These are phyloP conservation scores for Sisyra nigra DNA, from an alignment of 2,888 invertebrate genomes.

Conservation along the genomic window DNA sequence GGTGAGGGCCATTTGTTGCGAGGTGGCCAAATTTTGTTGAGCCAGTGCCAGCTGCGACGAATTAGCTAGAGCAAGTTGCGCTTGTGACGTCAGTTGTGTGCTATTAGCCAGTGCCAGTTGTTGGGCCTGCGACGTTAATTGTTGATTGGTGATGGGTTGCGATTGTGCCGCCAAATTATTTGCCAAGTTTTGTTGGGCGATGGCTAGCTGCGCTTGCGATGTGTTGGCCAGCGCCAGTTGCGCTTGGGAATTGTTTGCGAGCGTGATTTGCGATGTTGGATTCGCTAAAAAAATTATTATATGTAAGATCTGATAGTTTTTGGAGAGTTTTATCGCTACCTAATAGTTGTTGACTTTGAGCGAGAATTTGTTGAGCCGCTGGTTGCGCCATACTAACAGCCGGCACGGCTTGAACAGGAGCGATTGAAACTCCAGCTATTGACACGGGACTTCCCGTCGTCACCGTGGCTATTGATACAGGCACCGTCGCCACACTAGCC, in stretches of 20 bases:
- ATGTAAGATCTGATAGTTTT: neutral
- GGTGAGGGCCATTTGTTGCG: constrained; percentile 22
- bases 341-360: constrained; percentile 25
- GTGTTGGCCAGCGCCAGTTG: constrained; percentile 24
- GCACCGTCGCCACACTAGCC: constrained; percentile 41
- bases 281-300: constrained; percentile 3
- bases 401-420: constrained; percentile 35
- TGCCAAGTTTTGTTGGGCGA: constrained; percentile 25
- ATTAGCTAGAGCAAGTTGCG: constrained; percentile 22
- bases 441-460: constrained; percentile 37
- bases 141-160: constrained; percentile 20
- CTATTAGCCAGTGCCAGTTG: constrained; percentile 20
- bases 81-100: constrained; percentile 20
- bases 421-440: constrained; percentile 36
- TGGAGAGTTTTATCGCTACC: constrained; percentile 1
- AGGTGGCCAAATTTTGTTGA: constrained; percentile 21
- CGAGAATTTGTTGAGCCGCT: constrained; percentile 28
- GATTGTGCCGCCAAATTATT: constrained; percentile 22
- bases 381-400: constrained; percentile 41
- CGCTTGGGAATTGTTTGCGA: constrained; percentile 25
- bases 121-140: constrained; percentile 23
- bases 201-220: constrained; percentile 25
- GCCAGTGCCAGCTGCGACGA: constrained; percentile 21
- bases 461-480: constrained; percentile 41
- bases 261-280: constrained; percentile 19